Percentiles rank a stretch among this genome's conserved stretches.
Evolutionary conservation across 1,140 invertebrate genomes (phyloP).

Genomic region (Pogonognathellus flavescens): DNA sequence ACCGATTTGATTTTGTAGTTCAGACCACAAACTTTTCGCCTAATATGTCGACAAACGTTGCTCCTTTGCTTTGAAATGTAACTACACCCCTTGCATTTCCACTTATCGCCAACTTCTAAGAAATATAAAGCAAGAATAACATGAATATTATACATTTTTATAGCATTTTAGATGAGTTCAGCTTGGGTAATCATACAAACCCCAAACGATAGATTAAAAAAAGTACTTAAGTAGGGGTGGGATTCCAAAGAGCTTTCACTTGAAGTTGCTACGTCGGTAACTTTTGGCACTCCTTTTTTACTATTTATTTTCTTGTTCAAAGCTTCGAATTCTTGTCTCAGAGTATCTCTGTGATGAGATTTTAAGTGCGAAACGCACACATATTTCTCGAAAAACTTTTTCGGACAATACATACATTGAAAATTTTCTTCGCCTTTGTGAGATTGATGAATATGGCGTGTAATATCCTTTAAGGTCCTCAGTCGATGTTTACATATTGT

Average conservation of each 20-base stretch:
- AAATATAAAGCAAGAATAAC: no score
- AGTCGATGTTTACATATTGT: slow-evolving; percentile 5
- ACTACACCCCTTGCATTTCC: no score
- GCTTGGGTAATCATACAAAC: no score
- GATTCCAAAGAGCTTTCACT: background rate
- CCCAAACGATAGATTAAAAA: no score
- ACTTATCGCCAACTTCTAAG: no score
- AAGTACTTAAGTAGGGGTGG: no score
- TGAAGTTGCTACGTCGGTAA: background rate
- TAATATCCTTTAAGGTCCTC: background rate
- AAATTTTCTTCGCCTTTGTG: slow-evolving; percentile 2
- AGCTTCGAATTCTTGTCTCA: background rate
- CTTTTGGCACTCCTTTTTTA: background rate
- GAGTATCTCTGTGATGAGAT: background rate
- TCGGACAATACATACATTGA: background rate
- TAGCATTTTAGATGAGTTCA: no score
- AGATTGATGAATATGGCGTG: background rate
- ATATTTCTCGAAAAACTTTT: slow-evolving; percentile 21
- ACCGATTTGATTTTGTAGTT: no score
- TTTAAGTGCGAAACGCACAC: slow-evolving; percentile 1
- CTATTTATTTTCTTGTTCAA: background rate
- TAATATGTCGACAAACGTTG: no score
- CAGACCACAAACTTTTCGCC: no score
- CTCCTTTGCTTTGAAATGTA: no score
- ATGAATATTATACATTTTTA: no score